These are phyloP conservation scores for Sylvicola cinctus DNA, from an alignment of 2,888 invertebrate species.

Conservation along the genomic window DNA sequence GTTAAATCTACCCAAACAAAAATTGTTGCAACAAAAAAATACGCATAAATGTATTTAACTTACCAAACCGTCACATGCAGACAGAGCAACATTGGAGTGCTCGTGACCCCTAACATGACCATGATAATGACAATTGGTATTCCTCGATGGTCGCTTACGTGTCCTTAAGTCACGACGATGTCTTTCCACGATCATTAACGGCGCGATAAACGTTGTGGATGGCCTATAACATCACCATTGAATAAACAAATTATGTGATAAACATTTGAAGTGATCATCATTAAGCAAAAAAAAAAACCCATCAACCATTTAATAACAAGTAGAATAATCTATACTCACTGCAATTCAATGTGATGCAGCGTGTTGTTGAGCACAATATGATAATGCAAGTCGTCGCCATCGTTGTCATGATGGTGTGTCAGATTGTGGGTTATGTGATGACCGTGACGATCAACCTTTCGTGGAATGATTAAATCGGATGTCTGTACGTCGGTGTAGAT, in stretches of 20 bases:
- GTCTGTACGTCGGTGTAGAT: conserved; percentile 18
- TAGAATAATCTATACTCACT: conserved; percentile 13
- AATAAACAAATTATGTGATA: too few species aligned
- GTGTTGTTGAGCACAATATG: conserved; percentile 16
- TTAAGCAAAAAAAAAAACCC: too few species aligned
- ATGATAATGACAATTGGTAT: conserved; percentile 54
- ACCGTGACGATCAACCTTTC: conserved; percentile 19
- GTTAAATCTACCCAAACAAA: too few species aligned
- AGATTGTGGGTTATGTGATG: conserved; percentile 19
- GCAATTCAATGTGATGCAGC: conserved; percentile 22
- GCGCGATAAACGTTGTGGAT: conserved; percentile 43
- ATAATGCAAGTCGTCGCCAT: conserved; percentile 10
- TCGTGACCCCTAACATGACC: conserved; percentile 51
- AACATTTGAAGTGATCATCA: too few species aligned
- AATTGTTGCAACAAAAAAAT: too few species aligned
- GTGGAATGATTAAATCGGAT: conserved; percentile 20
- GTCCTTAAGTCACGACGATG: conserved; percentile 32
- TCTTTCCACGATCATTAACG: conserved; percentile 50
- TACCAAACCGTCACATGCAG: conserved; percentile 69
- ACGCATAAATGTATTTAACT: conserved; percentile 25
- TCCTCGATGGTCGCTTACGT: conserved; percentile 29
- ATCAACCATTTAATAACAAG: not conserved
- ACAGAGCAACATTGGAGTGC: conserved; percentile 51
- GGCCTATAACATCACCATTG: too few species aligned
- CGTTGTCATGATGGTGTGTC: conserved; percentile 17